phyloP scores from a whole-genome alignment of 2,113 vertebrate species.

The Perca schrenkii region DNA sequence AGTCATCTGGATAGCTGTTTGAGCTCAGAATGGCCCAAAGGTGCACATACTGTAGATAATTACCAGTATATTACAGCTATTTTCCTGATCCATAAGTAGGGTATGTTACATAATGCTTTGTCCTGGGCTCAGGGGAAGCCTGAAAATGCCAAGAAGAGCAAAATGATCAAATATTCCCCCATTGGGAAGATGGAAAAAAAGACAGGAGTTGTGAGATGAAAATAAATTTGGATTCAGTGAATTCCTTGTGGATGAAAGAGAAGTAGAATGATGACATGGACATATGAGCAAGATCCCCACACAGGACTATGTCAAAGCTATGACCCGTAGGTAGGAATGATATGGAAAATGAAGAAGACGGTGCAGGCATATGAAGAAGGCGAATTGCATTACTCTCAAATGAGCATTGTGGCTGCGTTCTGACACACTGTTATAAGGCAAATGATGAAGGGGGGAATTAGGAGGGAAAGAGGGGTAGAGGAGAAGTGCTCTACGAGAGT shows the following conservation, averaged over 20 bases:
- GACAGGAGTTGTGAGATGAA: conserved; percentile 46
- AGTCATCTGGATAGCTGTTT: neutral
- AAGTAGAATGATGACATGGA: conserved; percentile 23
- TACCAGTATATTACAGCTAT: conserved; percentile 35
- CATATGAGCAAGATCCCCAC: conserved; percentile 23
- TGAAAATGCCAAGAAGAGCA: conserved; percentile 39
- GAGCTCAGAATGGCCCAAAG: conserved; percentile 27
- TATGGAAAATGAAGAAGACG: conserved; percentile 31
- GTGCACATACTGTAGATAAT: conserved; percentile 6
- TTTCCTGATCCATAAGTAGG: conserved; percentile 38
- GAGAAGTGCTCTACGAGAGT: conserved; percentile 33
- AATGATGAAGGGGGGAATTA: conserved; percentile 38
- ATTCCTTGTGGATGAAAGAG: conserved; percentile 22
- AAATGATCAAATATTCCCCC: conserved; percentile 31
- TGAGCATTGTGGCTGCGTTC: conserved; percentile 58
- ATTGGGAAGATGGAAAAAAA: conserved; percentile 26
- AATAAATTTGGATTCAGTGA: conserved; percentile 48
- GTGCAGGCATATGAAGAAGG: conserved; percentile 20
- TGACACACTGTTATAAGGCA: conserved; percentile 46
- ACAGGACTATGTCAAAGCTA: neutral
- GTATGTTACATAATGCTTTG: conserved; percentile 25
- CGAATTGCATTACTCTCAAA: conserved; percentile 48
- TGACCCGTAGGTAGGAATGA: conserved; percentile 6
- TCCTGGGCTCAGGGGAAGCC: conserved; percentile 40
- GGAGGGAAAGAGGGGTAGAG: neutral